These are phyloP conservation scores for Diachasma alloeum DNA, from an alignment of 1,140 invertebrate genomes.

Conservation along the genomic window DNA sequence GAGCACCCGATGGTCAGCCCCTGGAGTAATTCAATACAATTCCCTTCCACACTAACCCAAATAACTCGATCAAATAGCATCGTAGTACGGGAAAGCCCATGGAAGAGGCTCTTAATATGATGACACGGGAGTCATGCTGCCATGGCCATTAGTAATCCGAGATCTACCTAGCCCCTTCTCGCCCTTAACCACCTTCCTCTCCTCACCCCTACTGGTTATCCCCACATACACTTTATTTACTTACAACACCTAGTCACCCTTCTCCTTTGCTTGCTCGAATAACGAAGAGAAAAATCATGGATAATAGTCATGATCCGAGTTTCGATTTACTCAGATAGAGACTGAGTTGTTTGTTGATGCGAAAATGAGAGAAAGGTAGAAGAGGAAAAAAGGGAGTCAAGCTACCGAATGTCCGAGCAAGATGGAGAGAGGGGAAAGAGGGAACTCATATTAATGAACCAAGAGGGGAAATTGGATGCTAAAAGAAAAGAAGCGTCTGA, in stretches of 20 bases:
- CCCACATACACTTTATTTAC: background rate
- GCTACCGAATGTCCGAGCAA: background rate
- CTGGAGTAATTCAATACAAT: background rate
- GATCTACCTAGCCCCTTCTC: background rate
- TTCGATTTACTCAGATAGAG: background rate
- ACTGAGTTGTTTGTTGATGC: background rate
- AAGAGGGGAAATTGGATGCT: conserved; percentile 3
- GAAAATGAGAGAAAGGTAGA: conserved; percentile 1
- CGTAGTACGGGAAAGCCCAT: background rate
- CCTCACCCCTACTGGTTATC: background rate
- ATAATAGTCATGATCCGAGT: background rate
- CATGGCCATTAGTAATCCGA: background rate
- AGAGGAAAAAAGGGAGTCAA: conserved; percentile 11
- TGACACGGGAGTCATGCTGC: background rate
- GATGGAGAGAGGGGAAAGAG: background rate
- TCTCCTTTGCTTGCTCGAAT: too few species aligned
- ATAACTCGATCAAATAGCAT: background rate
- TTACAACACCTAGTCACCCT: background rate
- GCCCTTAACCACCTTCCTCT: background rate
- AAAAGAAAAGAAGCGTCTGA: conserved; percentile 1
- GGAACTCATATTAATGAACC: background rate
- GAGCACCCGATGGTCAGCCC: background rate
- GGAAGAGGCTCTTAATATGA: background rate
- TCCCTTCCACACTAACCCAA: background rate
- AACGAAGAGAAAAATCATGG: background rate